These are phyloP conservation scores for Procambarus clarkii DNA, from an alignment of 1,140 invertebrate genomes.

Conservation along the genomic window DNA sequence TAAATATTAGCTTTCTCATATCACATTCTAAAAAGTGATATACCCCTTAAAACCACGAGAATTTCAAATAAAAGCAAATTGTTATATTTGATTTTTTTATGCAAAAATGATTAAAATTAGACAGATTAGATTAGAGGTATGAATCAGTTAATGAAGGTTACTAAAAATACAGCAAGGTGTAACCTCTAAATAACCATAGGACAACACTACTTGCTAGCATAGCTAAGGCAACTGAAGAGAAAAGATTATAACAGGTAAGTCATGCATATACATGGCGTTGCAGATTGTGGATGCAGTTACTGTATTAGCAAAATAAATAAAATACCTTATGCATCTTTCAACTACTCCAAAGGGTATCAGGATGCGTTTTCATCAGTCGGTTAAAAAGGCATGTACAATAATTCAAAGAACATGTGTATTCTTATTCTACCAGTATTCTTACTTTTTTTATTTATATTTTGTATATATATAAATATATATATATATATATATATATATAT, in stretches of 20 bases:
- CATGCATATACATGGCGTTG: constrained; percentile 10
- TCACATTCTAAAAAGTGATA: background rate
- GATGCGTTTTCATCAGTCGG: background rate
- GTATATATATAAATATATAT: no score
- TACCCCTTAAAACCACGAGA: background rate
- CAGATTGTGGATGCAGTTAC: constrained; percentile 11
- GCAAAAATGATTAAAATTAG: background rate
- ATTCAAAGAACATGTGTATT: constrained; percentile 1
- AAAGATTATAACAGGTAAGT: background rate
- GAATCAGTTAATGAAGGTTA: background rate
- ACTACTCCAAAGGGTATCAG: background rate
- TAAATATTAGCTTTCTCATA: background rate
- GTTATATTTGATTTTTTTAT: background rate
- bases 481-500: no score
- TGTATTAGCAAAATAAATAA: background rate
- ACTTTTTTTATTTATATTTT: no score
- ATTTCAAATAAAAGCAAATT: background rate
- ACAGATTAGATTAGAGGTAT: background rate
- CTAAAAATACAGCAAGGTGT: background rate
- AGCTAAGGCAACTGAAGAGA: no score
- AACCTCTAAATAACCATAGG: background rate
- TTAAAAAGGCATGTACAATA: background rate
- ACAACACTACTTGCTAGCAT: no score
- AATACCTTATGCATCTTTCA: background rate
- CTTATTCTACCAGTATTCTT: no score